Evolutionary conservation across 1,140 invertebrate species (phyloP).

Genomic region (Sycophaga agraensis): DNA sequence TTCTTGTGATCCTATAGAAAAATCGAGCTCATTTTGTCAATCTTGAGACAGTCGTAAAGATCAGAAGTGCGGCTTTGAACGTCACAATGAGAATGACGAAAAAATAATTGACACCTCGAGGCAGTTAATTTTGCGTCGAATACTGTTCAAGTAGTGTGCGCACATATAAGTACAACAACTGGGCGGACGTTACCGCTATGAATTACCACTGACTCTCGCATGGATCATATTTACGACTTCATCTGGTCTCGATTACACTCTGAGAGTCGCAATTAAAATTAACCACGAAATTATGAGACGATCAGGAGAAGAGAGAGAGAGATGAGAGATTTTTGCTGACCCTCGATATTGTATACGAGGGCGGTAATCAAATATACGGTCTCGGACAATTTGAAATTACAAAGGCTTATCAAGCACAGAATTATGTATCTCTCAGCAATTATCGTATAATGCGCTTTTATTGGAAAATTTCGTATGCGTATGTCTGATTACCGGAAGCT

Average conservation of each 20-base stretch:
- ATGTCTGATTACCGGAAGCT: too few relatives aligned
- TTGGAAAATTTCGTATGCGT: too few relatives aligned
- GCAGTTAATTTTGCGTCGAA: neutral
- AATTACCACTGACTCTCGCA: neutral
- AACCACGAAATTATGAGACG: constrained; percentile 8
- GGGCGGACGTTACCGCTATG: constrained; percentile 3
- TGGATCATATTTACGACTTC: constrained; percentile 17
- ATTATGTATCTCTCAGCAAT: too few relatives aligned
- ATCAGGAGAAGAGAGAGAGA: neutral
- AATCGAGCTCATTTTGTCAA: neutral
- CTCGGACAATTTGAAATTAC: constrained; percentile 3
- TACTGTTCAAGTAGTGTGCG: too few relatives aligned
- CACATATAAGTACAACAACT: too few relatives aligned
- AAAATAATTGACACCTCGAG: neutral
- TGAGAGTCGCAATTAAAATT: constrained; percentile 13
- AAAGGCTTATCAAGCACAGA: constrained; percentile 2
- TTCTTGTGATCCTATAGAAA: neutral
- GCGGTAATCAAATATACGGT: constrained; percentile 8
- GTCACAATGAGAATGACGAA: neutral
- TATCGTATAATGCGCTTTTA: too few relatives aligned
- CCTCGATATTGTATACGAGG: neutral
- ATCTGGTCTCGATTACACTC: neutral
- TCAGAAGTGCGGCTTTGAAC: too few relatives aligned
- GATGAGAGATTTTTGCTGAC: neutral
- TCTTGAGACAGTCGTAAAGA: neutral